Evolutionary conservation across 1,140 invertebrate genomes (phyloP).

Genomic region (Lordiphosa collinella): DNA sequence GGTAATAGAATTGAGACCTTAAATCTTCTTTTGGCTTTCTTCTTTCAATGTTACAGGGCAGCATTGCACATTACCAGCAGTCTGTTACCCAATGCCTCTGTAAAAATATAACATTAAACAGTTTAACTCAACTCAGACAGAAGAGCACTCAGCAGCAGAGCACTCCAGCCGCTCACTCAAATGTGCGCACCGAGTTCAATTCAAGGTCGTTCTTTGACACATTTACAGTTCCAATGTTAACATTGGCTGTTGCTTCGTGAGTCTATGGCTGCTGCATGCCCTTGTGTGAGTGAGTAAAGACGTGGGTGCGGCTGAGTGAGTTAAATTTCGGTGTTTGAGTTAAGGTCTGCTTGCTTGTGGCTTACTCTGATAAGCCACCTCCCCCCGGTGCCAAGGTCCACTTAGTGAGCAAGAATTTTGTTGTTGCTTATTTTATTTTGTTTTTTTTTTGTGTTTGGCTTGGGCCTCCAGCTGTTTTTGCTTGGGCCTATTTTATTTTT

Average conservation of each 20-base stretch:
- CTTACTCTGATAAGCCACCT: constrained; percentile 20
- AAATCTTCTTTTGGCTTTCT: too few species aligned
- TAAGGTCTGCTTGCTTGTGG: constrained; percentile 6
- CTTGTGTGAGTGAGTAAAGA: constrained; percentile 13
- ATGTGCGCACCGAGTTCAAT: constrained; percentile 24
- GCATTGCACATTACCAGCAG: background rate
- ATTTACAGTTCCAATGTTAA: constrained; percentile 53
- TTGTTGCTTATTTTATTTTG: constrained; percentile 5
- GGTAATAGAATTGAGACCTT: too few species aligned
- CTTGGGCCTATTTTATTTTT: constrained; percentile 60
- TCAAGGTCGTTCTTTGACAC: constrained; percentile 70
- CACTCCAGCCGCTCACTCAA: constrained; percentile 3
- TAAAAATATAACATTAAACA: too few species aligned
- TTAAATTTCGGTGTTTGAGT: constrained; percentile 8
- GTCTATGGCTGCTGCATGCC: constrained; percentile 4
- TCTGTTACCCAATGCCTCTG: background rate
- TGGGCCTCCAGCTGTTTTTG: constrained; percentile 40
- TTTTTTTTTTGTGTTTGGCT: constrained; percentile 3
- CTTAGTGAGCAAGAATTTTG: constrained; percentile 10
- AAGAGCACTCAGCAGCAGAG: too few species aligned
- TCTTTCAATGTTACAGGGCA: too few species aligned
- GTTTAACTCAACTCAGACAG: constrained; percentile 12
- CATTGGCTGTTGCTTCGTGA: constrained; percentile 39
- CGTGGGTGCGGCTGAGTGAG: constrained; percentile 69
- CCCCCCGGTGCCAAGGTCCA: constrained; percentile 2